Evolutionary conservation across 2,888 invertebrate species (phyloP).

Genomic region (Microplitis manilae): DNA sequence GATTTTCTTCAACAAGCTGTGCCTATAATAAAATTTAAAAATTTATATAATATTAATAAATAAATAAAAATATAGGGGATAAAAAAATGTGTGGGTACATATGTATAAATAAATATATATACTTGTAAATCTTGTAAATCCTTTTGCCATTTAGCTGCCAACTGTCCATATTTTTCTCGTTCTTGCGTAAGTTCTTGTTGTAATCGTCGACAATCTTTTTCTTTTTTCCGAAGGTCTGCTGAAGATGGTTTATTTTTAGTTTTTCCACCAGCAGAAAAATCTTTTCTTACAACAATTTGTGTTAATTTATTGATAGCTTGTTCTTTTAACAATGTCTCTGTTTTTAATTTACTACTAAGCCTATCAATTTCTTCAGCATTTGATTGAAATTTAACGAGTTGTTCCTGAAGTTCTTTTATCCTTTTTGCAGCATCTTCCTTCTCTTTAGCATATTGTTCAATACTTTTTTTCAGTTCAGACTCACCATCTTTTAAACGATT

Average conservation of each 20-base stretch:
- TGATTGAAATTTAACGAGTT: constrained; percentile 78
- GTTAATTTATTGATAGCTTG: constrained; percentile 98
- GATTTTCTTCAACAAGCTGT: constrained; percentile 86
- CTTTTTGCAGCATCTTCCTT: constrained; percentile 87
- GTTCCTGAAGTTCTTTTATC: constrained; percentile 85
- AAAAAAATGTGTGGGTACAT: not conserved
- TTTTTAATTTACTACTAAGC: constrained; percentile 86
- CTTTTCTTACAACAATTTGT: constrained; percentile 96
- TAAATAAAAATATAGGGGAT: not conserved
- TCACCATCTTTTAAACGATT: constrained; percentile 85
- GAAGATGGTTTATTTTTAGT: constrained; percentile 86
- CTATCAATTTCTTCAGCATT: constrained; percentile 86
- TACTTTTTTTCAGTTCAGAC: constrained; percentile 78
- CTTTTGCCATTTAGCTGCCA: constrained; percentile 86
- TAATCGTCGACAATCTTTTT: constrained; percentile 94
- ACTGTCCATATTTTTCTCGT: constrained; percentile 93
- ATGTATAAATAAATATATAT: constrained; percentile 23
- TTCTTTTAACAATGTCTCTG: constrained; percentile 89
- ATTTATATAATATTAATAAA: constrained; percentile 8
- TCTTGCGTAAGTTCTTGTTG: constrained; percentile 96
- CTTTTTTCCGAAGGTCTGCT: constrained; percentile 87
- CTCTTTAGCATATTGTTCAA: constrained; percentile 80
- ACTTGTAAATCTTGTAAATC: constrained; percentile 85
- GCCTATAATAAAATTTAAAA: constrained; percentile 75
- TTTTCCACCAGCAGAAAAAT: constrained; percentile 82